Conservation (phyloP, 2,888 invertebrate genomes). For the Hypercompe scribonia region DNA sequence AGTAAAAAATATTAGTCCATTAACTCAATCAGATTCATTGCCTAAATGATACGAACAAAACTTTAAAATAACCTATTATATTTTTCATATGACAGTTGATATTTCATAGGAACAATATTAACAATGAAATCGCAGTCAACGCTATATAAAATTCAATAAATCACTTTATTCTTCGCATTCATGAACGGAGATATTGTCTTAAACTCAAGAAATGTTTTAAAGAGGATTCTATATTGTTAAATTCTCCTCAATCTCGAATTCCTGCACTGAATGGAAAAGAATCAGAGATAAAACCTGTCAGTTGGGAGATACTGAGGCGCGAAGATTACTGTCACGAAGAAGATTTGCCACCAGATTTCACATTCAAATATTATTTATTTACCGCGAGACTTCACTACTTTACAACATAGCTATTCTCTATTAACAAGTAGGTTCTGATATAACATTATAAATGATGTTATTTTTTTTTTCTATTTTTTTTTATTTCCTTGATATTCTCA, state of each 20-base stretch:
- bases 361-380: constrained; percentile 46
- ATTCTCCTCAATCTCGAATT: constrained; percentile 21
- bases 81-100: background rate
- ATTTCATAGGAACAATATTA: background rate
- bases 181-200: constrained; percentile 16
- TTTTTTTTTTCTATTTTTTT: no score
- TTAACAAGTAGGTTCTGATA: background rate
- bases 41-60: no score
- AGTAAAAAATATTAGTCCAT: no score
- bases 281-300: constrained; percentile 50
- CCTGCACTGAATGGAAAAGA: constrained; percentile 29
- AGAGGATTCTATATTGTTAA: constrained; percentile 32
- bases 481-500: background rate
- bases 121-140: background rate
- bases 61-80: no score
- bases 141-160: constrained; percentile 14
- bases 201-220: constrained; percentile 25
- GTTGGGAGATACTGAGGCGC: constrained; percentile 29
- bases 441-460: background rate
- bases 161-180: constrained; percentile 6
- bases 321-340: constrained; percentile 50
- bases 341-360: constrained; percentile 41
- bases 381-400: constrained; percentile 21
- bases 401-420: constrained; percentile 6
- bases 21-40: no score